phyloP scores from a whole-genome alignment of 2,113 vertebrate species.

The Brachyistius frenatus region DNA sequence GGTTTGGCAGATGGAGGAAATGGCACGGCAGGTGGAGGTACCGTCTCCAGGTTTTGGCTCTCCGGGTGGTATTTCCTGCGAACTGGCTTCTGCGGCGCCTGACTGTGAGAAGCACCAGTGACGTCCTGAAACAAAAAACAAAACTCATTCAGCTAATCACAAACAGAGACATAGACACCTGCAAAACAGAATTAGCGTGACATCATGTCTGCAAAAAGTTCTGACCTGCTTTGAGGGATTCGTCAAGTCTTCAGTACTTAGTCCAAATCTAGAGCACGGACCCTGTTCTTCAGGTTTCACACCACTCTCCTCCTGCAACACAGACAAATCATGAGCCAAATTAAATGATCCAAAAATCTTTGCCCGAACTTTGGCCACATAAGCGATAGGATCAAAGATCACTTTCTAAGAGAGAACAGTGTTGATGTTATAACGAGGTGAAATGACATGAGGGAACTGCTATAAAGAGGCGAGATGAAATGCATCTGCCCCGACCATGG shows the following conservation, averaged over 20 bases:
- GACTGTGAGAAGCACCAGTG: slow-evolving; percentile 73
- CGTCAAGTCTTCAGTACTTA: slow-evolving; percentile 84
- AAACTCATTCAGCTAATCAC: background rate
- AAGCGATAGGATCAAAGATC: background rate
- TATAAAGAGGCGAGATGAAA: slow-evolving; percentile 50
- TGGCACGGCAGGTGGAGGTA: slow-evolving; percentile 44
- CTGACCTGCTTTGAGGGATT: slow-evolving; percentile 87
- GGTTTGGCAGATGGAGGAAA: slow-evolving; percentile 85
- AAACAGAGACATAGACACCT: background rate
- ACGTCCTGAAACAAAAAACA: slow-evolving; percentile 82
- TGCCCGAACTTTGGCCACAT: background rate
- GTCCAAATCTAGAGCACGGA: slow-evolving; percentile 76
- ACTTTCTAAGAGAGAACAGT: background rate
- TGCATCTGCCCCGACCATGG: slow-evolving; percentile 2
- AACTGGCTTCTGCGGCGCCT: slow-evolving; percentile 91
- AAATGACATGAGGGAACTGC: slow-evolving; percentile 15
- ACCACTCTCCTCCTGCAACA: slow-evolving; percentile 86
- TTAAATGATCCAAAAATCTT: background rate
- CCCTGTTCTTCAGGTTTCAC: slow-evolving; percentile 82
- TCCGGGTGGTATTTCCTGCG: slow-evolving; percentile 91
- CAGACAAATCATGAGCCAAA: slow-evolving; percentile 48
- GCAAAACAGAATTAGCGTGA: background rate
- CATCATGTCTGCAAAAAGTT: background rate
- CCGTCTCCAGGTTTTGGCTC: slow-evolving; percentile 84
- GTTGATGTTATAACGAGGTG: slow-evolving; percentile 14